Conservation (phyloP, 2,797 vertebrate species). For the Ctenochaetus hawaiiensis region DNA sequence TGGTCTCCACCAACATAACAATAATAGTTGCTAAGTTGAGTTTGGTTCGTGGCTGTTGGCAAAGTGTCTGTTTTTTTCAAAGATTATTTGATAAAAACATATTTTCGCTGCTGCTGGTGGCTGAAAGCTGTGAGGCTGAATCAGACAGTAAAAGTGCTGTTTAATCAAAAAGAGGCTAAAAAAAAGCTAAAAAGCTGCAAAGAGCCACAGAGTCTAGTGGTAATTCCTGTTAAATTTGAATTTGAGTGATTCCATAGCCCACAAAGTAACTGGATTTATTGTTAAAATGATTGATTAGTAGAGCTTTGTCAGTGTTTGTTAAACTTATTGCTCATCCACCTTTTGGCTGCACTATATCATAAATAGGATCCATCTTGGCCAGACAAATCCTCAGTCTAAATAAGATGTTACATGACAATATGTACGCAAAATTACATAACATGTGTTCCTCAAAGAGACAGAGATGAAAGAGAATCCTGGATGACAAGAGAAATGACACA, state of each 20-base stretch:
- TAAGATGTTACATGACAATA: constrained; percentile 14
- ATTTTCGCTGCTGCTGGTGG: too few species aligned
- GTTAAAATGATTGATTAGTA: neutral
- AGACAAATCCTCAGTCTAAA: constrained; percentile 6
- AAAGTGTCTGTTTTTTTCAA: neutral
- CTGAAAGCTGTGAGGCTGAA: neutral
- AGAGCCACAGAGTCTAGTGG: neutral
- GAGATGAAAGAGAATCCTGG: constrained; percentile 56
- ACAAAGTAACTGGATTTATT: too few species aligned
- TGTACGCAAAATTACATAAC: constrained; percentile 22
- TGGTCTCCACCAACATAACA: neutral
- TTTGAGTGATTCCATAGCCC: neutral
- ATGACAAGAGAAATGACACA: constrained; percentile 38
- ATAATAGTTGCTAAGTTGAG: too few species aligned
- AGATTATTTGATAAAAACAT: neutral
- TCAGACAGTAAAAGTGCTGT: neutral
- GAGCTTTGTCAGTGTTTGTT: neutral
- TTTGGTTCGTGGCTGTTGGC: neutral
- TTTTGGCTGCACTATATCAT: neutral
- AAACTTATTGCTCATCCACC: neutral
- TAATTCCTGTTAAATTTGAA: too few species aligned
- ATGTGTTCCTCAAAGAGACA: constrained; percentile 33
- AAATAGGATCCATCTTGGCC: neutral
- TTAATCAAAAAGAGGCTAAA: neutral
- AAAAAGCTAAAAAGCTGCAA: neutral